Evolutionary conservation across 2,888 invertebrate species (phyloP), one percentile per base, ranked within the genome.

Genomic region (Chymomyza caudatula): DNA sequence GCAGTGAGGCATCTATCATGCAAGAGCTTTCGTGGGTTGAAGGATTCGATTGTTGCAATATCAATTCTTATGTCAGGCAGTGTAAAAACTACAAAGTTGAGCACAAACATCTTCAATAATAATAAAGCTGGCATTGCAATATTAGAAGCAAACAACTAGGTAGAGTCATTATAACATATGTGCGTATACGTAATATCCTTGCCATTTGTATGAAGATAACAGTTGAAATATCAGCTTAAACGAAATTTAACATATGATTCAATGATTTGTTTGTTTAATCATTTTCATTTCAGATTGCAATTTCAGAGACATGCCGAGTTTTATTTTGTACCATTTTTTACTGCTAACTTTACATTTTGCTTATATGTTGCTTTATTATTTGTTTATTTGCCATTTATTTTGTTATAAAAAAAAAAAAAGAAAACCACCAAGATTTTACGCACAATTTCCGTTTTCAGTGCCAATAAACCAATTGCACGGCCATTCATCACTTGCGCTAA

Each of bases 381-480:
- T 71, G 55, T 56, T 74, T 66, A 61, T 55, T 49, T 62, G 51
- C 25, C 62, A 61, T 68, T 65, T 64, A 59, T 68, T 73, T 72
- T 51, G 63, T 62, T 70, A 70, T 72, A 73, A 73, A 73, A 64
- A 65, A 74, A 74, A 74, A 66, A 66, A 69, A 66, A 61, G 61
- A 5, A 29, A 29, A 29, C 8, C 29, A 29, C 6, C 69, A 63
- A 67, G 65, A 76, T 75, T 75, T 75, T 64, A 76, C 73, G 75
- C 75, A 75, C 73, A 67, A 63, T 70, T 75, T 72, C 73, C 75
- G 68, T 53, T 63, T 47, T 20, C n/a, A 23, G 17, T 19, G 55
- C 15, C 13, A 43, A 25, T 44, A 63, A 69, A 64, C 44, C 68
- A 74, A 70, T 65, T 74, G 67, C 67, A 59, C 58, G 65, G 65